Evolutionary conservation across 2,797 vertebrate genomes (phyloP).

Genomic region (Parauchenoglanis ngamensis): DNA sequence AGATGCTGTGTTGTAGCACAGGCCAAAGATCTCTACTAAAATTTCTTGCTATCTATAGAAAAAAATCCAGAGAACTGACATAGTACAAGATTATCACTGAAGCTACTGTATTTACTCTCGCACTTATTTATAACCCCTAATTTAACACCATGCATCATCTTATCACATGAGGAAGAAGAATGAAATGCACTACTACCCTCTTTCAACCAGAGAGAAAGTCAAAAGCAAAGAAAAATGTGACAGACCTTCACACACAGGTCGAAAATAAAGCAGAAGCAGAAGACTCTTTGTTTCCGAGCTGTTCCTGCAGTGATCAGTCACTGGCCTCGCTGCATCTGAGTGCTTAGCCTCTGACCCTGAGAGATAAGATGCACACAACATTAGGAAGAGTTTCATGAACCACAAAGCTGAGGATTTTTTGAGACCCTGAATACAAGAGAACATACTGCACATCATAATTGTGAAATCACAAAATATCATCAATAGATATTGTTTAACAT

Average conservation of each 20-base stretch:
- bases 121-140: not conserved
- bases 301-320: conserved; percentile 20
- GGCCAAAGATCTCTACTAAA: conserved; percentile 32
- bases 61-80: conserved; percentile 55
- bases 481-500: not conserved
- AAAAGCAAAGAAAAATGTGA: not conserved
- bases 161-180: conserved; percentile 16
- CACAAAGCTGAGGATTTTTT: not conserved
- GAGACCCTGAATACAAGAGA: not conserved
- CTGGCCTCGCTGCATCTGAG: conserved; percentile 52
- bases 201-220: not conserved
- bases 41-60: conserved; percentile 51
- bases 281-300: not conserved
- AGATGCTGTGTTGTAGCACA: conserved; percentile 22
- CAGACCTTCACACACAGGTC: conserved; percentile 4
- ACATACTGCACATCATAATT: not conserved
- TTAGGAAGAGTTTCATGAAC: not conserved
- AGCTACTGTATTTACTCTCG: conserved; percentile 49
- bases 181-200: not conserved
- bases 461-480: not conserved
- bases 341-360: conserved; percentile 57
- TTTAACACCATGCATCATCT: not conserved
- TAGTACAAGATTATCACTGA: conserved; percentile 54
- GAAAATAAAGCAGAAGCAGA: not conserved
- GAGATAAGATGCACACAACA: conserved; percentile 57